Base-by-base conservation (phyloP, 2,113 vertebrate species). In the Pterocles gutturalis region DNA sequence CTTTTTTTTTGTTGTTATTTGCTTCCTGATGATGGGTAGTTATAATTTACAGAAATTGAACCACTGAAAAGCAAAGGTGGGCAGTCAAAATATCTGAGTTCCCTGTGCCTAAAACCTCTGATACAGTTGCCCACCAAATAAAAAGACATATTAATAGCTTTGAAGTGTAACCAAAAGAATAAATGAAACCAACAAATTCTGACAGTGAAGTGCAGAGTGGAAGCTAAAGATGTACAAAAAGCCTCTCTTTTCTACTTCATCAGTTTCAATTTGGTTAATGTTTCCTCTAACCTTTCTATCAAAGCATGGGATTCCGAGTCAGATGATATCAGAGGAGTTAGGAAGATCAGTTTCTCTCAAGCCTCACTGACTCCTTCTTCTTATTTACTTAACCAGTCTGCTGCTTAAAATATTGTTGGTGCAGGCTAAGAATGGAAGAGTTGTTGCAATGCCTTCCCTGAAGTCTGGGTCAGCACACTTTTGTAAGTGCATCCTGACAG, bases 401-500 rank as follows among this genome's bases (percentile, higher is more conserved):
- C 91, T 79, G 75, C 46, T 80, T 86, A 95, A 95, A 87, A 53
- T 14, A 45, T 66, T 91, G 72, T 36, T 92, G 94, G 87, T 94
- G 95, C 86, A 25, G 97, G 97, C 96, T 96, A 95, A 94, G 96
- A 89, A 95, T 92, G 92, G 96, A 45, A 84, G 94, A 41, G 72
- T 69, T 97, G 69, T 65, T 89, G 93, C 86, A 86, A 86, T 49
- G 89, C 92, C 83, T 93, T 89, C 93, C 93, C 90, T 84, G 89
- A 76, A 92, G 94, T 82, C 91, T 96, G 96, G 96, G 96, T 96
- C 95, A 95, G 93, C 93, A 89, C 19, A 7, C 95, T 96, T 96
- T 87, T 97, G 97, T 92, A 97, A 96, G 94, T 94, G 96, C 62
- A 17, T 94, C 93, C 97, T 98, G 98, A 97, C 97, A 98, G 98